Percentiles rank a stretch among this genome's conserved stretches.
These are phyloP conservation scores for Sisyra nigra DNA, from an alignment of 2,888 invertebrate species.

Conservation along the genomic window DNA sequence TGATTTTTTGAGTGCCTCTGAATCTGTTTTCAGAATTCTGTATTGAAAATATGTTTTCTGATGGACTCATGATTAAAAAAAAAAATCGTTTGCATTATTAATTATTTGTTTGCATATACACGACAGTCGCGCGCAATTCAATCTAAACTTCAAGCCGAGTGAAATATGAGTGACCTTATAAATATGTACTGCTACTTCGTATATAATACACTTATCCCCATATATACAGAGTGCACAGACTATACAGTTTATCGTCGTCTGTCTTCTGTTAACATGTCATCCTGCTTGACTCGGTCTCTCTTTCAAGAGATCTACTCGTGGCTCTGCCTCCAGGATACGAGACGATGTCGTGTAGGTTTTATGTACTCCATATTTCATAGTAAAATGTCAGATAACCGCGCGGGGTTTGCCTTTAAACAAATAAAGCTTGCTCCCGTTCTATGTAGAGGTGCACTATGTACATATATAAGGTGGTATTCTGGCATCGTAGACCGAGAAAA, in stretches of 20 bases:
- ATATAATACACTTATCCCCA: slow-evolving; percentile 12
- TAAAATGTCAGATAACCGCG: slow-evolving; percentile 8
- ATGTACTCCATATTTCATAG: slow-evolving; percentile 9
- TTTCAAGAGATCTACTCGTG: not conserved
- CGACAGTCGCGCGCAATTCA: slow-evolving; percentile 23
- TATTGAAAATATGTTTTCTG: too few relatives aligned
- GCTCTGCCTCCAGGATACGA: not conserved
- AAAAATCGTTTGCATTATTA: too few relatives aligned
- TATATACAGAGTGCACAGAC: not conserved
- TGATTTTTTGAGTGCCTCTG: too few relatives aligned
- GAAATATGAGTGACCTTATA: slow-evolving; percentile 30
- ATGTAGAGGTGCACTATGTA: too few relatives aligned
- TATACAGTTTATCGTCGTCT: not conserved
- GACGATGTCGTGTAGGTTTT: slow-evolving; percentile 2
- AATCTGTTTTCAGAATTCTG: too few relatives aligned
- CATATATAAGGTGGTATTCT: too few relatives aligned
- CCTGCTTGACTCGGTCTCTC: not conserved
- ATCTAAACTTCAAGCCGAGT: slow-evolving; percentile 29
- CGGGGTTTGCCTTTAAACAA: slow-evolving; percentile 6
- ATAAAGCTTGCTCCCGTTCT: not conserved
- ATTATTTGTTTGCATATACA: not conserved
- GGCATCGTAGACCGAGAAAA: too few relatives aligned
- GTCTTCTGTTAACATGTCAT: not conserved
- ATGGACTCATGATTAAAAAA: too few relatives aligned
- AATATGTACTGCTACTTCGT: slow-evolving; percentile 20